Base-by-base conservation (phyloP, 2,888 invertebrate genomes). In the Eupithecia exiguata region DNA sequence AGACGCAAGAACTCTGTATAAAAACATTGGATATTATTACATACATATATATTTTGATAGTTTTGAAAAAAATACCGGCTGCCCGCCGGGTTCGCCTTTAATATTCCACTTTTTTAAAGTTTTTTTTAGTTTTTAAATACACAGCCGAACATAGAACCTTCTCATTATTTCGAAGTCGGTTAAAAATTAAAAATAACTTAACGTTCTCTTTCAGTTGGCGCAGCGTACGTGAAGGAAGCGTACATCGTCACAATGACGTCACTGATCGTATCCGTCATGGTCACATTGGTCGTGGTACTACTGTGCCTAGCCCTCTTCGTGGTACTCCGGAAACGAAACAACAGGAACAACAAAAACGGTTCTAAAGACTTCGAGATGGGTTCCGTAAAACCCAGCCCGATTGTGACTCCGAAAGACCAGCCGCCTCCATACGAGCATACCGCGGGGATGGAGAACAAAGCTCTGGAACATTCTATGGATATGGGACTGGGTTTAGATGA, bases 291-390 rank as follows among this genome's bases (percentile, higher is more conserved):
- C 38, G 97, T 98, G n/a, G 97, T 97, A 83, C 95, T 97, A 6
- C 92, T 97, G 1, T 97, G 97, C 87, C 95, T 97, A 61, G 96
- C 96, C 18, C 83, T 98, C 9, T 91, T 98, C 74, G 95, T 97
- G 82, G 96, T 98, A 86, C 98, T 98, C 95, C 98, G 98, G 87
- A 96, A 97, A 76, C 97, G 98, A 90, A 97, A 97, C 84, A 96
- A 97, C 76, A 97, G 96, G 85, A 97, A 97, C 86, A 96, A 96
- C 82, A 97, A 98, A 90, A 97, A 97, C 79, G 96, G 96, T 81
- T 96, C 97, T 40, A 98, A 98, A 91, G 98, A 98, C 89, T 98
- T 98, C 89, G 98, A 98, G 93, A 97, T 98, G 97, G 98, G 98
- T 87, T 96, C 97, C 0, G 97, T 97, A 80, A 95, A 97, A 73